These are phyloP conservation scores for Drosophila micromelanica DNA, from an alignment of 1,140 invertebrate species.

Conservation along the genomic window DNA sequence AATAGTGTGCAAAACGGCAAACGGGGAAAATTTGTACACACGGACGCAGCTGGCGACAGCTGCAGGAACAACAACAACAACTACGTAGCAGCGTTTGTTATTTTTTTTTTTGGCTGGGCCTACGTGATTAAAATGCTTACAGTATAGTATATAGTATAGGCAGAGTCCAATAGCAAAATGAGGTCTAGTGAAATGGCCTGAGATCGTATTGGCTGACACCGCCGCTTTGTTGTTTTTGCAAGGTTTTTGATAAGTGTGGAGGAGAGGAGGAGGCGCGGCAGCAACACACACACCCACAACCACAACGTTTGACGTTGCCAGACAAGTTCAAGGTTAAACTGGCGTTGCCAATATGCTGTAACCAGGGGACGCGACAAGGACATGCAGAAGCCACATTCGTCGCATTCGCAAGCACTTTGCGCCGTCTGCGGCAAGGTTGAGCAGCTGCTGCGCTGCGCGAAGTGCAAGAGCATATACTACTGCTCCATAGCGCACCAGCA, in stretches of 20 bases:
- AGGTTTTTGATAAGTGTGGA: constrained; percentile 36
- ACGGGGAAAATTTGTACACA: neutral
- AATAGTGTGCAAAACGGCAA: neutral
- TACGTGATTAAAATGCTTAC: constrained; percentile 76
- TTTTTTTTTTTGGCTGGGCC: constrained; percentile 71
- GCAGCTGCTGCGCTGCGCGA: constrained; percentile 89
- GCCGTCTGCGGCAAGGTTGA: constrained; percentile 88
- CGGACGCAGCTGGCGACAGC: constrained; percentile 32
- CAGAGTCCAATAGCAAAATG: constrained; percentile 40
- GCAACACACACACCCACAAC: constrained; percentile 28
- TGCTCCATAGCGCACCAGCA: constrained; percentile 92
- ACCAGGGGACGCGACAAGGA: constrained; percentile 72
- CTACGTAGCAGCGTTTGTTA: constrained; percentile 47
- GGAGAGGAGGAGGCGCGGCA: constrained; percentile 2
- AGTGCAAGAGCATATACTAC: constrained; percentile 90
- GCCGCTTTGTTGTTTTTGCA: constrained; percentile 25
- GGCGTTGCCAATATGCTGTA: constrained; percentile 44
- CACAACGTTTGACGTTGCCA: neutral
- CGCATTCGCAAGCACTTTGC: constrained; percentile 84
- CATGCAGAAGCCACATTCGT: constrained; percentile 55
- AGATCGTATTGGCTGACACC: constrained; percentile 22
- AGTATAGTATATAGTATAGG: constrained; percentile 28
- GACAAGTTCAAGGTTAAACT: constrained; percentile 61
- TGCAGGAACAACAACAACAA: constrained; percentile 44
- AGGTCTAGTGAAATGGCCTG: constrained; percentile 50